Evolutionary conservation across 2,113 vertebrate species (phyloP).

Genomic region (Phaethornis superciliosus): DNA sequence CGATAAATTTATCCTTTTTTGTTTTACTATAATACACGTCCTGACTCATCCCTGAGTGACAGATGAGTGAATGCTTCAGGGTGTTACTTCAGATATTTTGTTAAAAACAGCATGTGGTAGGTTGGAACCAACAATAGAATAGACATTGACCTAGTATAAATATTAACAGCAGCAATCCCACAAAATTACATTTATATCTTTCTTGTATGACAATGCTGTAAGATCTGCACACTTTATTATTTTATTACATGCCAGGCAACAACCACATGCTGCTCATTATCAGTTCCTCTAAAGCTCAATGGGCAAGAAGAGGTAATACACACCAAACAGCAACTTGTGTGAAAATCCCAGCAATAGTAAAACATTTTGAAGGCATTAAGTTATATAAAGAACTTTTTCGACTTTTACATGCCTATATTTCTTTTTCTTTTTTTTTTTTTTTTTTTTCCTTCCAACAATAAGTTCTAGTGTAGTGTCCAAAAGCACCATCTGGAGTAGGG

Average conservation of each 20-base stretch:
- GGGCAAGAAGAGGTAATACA: neutral
- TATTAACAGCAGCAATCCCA: neutral
- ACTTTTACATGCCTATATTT: neutral
- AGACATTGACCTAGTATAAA: neutral
- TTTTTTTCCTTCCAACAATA: neutral
- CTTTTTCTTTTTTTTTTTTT: neutral
- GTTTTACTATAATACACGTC: neutral
- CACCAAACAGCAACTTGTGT: neutral
- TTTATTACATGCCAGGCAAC: neutral
- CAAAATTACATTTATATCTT: neutral
- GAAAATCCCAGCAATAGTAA: neutral
- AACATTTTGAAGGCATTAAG: neutral
- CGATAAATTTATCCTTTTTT: neutral
- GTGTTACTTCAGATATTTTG: neutral
- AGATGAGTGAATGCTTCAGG: neutral
- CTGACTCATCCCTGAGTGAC: constrained; percentile 4
- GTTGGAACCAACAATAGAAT: neutral
- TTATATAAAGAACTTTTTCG: neutral
- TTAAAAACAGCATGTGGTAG: neutral
- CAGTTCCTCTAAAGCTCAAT: neutral
- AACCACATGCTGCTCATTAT: neutral
- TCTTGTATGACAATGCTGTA: neutral
- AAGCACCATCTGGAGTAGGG: neutral
- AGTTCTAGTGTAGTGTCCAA: neutral
- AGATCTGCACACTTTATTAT: neutral